Percentiles rank a stretch among this genome's conserved stretches.
Conservation (phyloP, 1,140 invertebrate genomes). For the Carposina sasakii region DNA sequence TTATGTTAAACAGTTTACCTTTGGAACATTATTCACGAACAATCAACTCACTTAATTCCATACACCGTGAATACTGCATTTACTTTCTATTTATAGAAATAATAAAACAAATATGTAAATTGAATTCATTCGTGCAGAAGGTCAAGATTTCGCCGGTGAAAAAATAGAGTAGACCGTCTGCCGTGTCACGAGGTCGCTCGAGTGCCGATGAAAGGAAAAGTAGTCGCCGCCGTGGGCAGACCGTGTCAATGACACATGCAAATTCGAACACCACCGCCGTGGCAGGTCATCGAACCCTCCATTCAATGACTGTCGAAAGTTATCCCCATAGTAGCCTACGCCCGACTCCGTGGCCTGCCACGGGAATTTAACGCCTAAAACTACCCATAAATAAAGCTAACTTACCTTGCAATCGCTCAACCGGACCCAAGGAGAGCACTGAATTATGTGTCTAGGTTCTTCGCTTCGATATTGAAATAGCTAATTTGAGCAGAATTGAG, state of each 20-base stretch:
- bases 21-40: no score
- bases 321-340: conserved; percentile 37
- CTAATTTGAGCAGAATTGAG: conserved; percentile 17
- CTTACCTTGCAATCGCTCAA: conserved; percentile 29
- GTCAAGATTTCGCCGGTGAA: no score
- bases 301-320: conserved; percentile 65
- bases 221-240: conserved; percentile 41
- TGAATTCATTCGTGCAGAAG: no score
- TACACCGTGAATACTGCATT: no score
- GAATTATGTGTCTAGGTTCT: conserved; percentile 40
- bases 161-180: conserved; percentile 15
- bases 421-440: conserved; percentile 27
- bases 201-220: conserved; percentile 58
- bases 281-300: conserved; percentile 48
- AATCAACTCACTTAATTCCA: no score
- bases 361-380: conserved; percentile 39
- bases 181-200: conserved; percentile 52
- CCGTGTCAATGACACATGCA: conserved; percentile 64
- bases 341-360: conserved; percentile 21
- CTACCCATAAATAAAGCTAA: conserved; percentile 31
- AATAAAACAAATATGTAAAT: no score
- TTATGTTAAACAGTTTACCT: no score
- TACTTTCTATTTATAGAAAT: no score
- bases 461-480: conserved; percentile 27
- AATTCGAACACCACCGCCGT: conserved; percentile 50